These are phyloP conservation scores for Drosophila arizonae DNA, from an alignment of 1,140 invertebrate species.

Conservation along the genomic window DNA sequence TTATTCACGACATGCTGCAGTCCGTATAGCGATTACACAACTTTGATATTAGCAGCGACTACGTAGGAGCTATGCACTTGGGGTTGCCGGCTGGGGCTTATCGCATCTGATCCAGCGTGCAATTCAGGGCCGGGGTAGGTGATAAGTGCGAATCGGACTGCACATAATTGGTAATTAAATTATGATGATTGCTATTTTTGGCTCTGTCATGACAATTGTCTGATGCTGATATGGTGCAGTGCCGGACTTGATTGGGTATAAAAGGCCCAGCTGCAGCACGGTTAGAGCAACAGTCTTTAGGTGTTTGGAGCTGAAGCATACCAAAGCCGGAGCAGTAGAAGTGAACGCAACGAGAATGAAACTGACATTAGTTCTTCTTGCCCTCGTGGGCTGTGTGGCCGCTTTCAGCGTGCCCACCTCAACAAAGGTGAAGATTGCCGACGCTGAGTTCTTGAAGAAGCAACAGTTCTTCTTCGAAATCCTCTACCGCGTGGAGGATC, in stretches of 20 bases:
- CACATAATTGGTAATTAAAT: constrained; percentile 27
- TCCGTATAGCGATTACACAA: constrained; percentile 7
- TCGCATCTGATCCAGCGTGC: constrained; percentile 23
- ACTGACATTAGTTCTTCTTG: constrained; percentile 61
- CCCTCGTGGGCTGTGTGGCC: constrained; percentile 67
- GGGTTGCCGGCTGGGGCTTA: constrained; percentile 11
- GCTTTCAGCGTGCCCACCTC: constrained; percentile 54
- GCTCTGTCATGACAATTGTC: constrained; percentile 1
- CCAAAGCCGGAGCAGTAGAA: constrained; percentile 66
- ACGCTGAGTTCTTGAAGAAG: constrained; percentile 82
- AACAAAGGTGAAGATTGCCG: constrained; percentile 57
- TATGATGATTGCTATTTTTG: constrained; percentile 20
- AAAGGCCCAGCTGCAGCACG: constrained; percentile 21
- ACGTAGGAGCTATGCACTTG: constrained; percentile 11
- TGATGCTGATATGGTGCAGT: constrained; percentile 50
- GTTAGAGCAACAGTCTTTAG: constrained; percentile 70
- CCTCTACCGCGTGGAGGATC: constrained; percentile 85
- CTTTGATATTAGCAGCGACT: constrained; percentile 2
- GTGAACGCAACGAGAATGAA: constrained; percentile 56
- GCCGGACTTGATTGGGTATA: constrained; percentile 36
- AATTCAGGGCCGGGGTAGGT: background rate
- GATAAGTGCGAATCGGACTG: constrained; percentile 34
- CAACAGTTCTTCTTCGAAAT: constrained; percentile 86
- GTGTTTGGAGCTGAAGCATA: constrained; percentile 58
- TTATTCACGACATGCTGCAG: background rate